phyloP scores from a whole-genome alignment of 2,888 invertebrate genomes.

The Tyria jacobaeae region DNA sequence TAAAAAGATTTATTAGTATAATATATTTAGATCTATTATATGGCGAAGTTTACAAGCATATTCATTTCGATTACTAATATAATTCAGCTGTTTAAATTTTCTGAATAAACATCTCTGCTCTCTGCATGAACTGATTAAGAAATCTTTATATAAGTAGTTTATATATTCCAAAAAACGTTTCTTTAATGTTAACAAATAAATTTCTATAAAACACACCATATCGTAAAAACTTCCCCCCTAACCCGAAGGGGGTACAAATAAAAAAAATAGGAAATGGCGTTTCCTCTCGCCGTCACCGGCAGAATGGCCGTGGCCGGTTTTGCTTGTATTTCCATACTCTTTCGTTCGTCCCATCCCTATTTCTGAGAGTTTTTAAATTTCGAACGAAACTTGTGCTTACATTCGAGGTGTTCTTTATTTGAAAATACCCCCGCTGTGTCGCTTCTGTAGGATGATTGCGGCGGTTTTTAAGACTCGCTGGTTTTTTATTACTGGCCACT shows the following conservation, averaged over 20 bases:
- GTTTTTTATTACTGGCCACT: conserved; percentile 5
- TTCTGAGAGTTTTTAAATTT: conserved; percentile 70
- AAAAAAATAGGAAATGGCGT: conserved; percentile 76
- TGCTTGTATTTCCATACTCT: conserved; percentile 68
- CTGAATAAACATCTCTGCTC: too few relatives aligned
- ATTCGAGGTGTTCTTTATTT: conserved; percentile 80
- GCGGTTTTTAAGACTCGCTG: conserved; percentile 47
- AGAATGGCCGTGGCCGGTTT: conserved; percentile 77
- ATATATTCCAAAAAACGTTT: conserved; percentile 9
- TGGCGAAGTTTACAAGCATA: too few relatives aligned
- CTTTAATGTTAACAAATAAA: conserved; percentile 47
- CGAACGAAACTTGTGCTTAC: conserved; percentile 65
- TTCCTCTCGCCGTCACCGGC: conserved; percentile 81
- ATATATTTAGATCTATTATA: too few relatives aligned
- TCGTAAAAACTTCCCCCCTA: conserved; percentile 32
- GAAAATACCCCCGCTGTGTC: conserved; percentile 74
- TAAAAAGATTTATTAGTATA: too few relatives aligned
- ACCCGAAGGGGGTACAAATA: conserved; percentile 58
- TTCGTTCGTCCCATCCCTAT: conserved; percentile 67
- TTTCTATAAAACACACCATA: conserved; percentile 44
- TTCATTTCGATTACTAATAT: too few relatives aligned
- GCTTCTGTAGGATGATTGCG: conserved; percentile 77
- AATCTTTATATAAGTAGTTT: not conserved
- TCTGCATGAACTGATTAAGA: not conserved
- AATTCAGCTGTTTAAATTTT: too few relatives aligned